Percentiles rank a stretch among this genome's conserved stretches.
Evolutionary conservation across 1,140 invertebrate species (phyloP).

Genomic region (roundworm (Caenorhabditis elegans)): WBcel235 BX284606.5:12437501-12438000

Average conservation of each 20-base stretch:
- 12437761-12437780: too few species aligned
- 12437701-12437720: too few species aligned
- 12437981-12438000: not conserved
- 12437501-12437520: not conserved
- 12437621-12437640: constrained; percentile 16
- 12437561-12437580: constrained; percentile 61
- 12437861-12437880: constrained; percentile 24
- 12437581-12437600: constrained; percentile 57
- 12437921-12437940: constrained; percentile 5
- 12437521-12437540: not conserved
- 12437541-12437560: constrained; percentile 4
- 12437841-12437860: not conserved
- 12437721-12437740: too few species aligned
- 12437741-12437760: too few species aligned
- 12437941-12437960: not conserved
- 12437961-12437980: not conserved
- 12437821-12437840: too few species aligned
- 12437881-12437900: constrained; percentile 7
- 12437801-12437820: too few species aligned
- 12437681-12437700: too few species aligned
- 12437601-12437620: constrained; percentile 51
- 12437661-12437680: too few species aligned
- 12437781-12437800: too few species aligned
- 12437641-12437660: not conserved
- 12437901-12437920: not conserved